Percentiles rank a stretch among this genome's conserved stretches.
Evolutionary conservation across 2,888 invertebrate genomes (phyloP).

Genomic region (Eurois occulta): DNA sequence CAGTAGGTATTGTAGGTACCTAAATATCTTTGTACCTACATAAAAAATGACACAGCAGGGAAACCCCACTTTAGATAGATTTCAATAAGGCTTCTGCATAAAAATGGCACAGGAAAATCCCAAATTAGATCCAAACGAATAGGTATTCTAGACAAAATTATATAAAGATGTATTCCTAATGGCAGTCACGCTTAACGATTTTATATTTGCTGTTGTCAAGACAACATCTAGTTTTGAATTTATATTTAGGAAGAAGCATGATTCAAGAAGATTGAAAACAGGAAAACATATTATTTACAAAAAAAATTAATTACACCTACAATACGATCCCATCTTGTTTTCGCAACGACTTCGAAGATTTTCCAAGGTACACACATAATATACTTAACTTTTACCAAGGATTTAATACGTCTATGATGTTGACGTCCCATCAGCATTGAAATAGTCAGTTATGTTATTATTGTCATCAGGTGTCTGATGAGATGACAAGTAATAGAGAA

Average conservation of each 20-base stretch:
- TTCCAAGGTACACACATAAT: neutral
- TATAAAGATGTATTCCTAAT: neutral
- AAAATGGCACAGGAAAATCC: conserved; percentile 8
- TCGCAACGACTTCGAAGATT: neutral
- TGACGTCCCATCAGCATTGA: neutral
- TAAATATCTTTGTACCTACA: neutral
- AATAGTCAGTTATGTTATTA: neutral
- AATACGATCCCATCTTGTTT: neutral
- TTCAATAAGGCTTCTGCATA: neutral
- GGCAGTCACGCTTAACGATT: neutral
- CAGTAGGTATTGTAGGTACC: no score
- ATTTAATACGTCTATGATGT: neutral
- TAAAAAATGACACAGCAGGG: conserved; percentile 5
- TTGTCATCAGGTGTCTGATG: no score
- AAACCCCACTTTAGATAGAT: neutral
- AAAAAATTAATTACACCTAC: neutral
- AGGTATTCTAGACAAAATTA: no score
- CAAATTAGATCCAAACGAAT: no score
- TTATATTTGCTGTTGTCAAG: neutral
- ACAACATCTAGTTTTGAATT: neutral
- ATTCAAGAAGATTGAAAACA: neutral
- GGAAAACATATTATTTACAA: conserved; percentile 12
- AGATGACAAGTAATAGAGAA: no score
- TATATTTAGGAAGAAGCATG: neutral
- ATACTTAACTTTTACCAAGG: neutral